Base-by-base conservation (phyloP, 2,113 vertebrate species). In the Alligator sinensis region DNA sequence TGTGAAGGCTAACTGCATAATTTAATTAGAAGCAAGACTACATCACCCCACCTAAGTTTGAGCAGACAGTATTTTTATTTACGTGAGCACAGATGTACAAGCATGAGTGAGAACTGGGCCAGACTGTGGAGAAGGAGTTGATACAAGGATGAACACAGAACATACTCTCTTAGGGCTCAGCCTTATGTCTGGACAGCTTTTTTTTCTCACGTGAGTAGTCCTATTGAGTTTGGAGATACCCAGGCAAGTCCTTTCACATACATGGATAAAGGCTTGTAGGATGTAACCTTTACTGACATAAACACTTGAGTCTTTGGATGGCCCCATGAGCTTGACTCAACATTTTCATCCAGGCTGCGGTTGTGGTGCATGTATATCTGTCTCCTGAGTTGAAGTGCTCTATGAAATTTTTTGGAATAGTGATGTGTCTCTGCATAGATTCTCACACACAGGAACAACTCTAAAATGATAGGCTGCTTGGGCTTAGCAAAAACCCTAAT, bases 401-500 rank as follows among this genome's bases (percentile, higher is more conserved):
- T 91, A 19, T 72, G 64, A 85, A 34, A 1, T 78, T 81, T 94
- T 87, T 87, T 89, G 90, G 1, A 84, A 61, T 88, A 22, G 7
- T 38, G 24, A 82, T 86, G 38, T 55, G 17, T 75, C 59, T 96
- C 91, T 95, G 34, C 91, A 78, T 55, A 95, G 80, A 47, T 70
- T 47, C 88, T 95, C 94, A 92, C 94, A 92, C 68, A 85, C 14
- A 95, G 77, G 86, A 97, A 66, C 82, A 60, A 66, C 88, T 94
- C 74, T 90, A 82, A 95, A 94, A 94, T 87, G 91, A 82, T 93
- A 90, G 84, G 87, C 89, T 97, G 96, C 92, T 61, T 85, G 77
- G 85, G 91, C 0, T 12, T 81, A 96, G 86, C 60, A 80, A 95
- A 96, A 88, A 17, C 55, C 21, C 93, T 92, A 95, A 90, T 88